Evolutionary conservation across 2,113 vertebrate species (phyloP), one percentile per base, ranked within the genome.

Genomic region (Misgurnus mizolepis): DNA sequence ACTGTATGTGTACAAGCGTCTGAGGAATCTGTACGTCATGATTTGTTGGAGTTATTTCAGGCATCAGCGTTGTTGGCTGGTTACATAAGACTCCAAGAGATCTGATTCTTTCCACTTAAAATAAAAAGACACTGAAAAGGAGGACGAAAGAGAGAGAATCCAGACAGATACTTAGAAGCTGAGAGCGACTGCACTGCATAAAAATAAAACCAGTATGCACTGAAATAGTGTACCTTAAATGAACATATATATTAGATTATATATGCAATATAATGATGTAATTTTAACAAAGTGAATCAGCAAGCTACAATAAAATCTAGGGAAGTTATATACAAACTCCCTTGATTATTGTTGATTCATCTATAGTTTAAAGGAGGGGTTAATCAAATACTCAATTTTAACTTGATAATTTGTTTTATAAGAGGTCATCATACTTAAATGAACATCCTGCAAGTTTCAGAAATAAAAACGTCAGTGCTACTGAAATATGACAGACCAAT

Each of bases 91-190:
- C 60, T 76, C 43, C 15, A 11, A 55, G 72, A 80, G 66, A 62
- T 83, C 69, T 83, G 71, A 76, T 60, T 74, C 41, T 18, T 76
- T 66, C 71, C 22, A 34, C 78, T 83, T 45, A 76, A 80, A 83
- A 83, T 80, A 75, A 80, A 75, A 62, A 40, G 53, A 50, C 45
- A 5, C 15, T 15, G 56, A 70, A 67, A 67, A 22, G 53, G 58
- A 60, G 53, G 22, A 39, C 79, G 62, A 66, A 4, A 65, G 4
- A 65, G 15, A 66, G 22, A 65, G 50, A 55, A 50, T 4, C 66
- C 80, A 53, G 61, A 15, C 40, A 80, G 58, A 55, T n/a, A 56
- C 14, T 40, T 14, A 66, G 6, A 80, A 60, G 50, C 50, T 41
- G 66, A 71, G 60, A 64, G 27, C 7, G 5, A 72, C 66, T 58